Conservation (phyloP, 2,888 invertebrate species). For the Auanema freiburgensis region DNA sequence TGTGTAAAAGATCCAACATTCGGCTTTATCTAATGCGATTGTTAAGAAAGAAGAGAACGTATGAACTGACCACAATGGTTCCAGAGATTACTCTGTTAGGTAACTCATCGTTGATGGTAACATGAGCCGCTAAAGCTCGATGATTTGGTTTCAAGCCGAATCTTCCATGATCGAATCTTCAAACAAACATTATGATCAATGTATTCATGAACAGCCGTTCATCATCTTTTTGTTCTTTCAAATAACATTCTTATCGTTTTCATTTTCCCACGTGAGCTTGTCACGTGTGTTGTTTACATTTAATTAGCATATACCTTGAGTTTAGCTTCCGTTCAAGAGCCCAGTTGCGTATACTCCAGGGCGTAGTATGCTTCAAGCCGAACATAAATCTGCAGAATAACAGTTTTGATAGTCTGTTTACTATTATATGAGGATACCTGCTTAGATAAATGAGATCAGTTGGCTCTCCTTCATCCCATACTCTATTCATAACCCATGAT, state of each 20-base stretch:
- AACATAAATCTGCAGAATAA: conserved; percentile 24
- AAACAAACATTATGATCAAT: not conserved
- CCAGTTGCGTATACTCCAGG: conserved; percentile 26
- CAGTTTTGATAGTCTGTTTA: no score
- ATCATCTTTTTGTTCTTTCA: not conserved
- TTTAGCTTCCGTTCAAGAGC: conserved; percentile 32
- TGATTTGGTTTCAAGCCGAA: conserved; percentile 66
- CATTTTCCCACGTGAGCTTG: not conserved
- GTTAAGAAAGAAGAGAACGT: not conserved
- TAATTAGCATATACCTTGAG: conserved; percentile 13
- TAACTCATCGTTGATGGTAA: conserved; percentile 67
- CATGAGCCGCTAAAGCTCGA: conserved; percentile 39
- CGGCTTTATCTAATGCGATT: conserved; percentile 33
- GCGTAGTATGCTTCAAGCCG: conserved; percentile 21
- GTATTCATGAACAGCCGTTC: not conserved
- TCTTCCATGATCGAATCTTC: conserved; percentile 63
- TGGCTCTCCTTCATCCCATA: conserved; percentile 66
- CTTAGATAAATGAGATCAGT: conserved; percentile 29
- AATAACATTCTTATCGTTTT: not conserved
- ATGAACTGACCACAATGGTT: conserved; percentile 28
- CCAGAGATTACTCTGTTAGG: conserved; percentile 66
- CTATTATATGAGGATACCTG: conserved; percentile 7
- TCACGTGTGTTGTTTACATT: not conserved
- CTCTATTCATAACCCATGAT: conserved; percentile 66
- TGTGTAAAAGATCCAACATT: conserved; percentile 42